Base-by-base conservation (phyloP, 2,113 vertebrate species). In the Phyllostomus discolor region DNA sequence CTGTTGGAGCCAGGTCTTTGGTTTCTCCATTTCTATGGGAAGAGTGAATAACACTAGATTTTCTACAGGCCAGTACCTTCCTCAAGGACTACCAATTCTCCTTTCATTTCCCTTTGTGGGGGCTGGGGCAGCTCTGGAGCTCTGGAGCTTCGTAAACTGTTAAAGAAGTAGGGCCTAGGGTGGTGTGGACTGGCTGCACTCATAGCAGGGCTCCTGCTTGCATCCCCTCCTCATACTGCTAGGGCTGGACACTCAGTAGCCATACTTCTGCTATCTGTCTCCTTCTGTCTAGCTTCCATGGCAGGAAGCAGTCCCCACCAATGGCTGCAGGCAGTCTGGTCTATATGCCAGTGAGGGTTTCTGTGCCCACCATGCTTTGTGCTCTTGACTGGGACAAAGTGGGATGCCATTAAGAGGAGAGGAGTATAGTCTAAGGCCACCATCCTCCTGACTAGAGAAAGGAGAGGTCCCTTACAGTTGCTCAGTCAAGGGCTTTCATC, bases 41-140 rank as follows among this genome's bases (percentile, higher is more conserved):
- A 73, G 88, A 83, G 43, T 76, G 72, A 54, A 46, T 81, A 38
- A 43, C 41, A 26, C 31, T 73, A 19, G 87, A 16, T 91, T 91
- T 92, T 97, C 82, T 93, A 82, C n/a, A 95, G 93, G 83, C 79
- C 85, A 81, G 73, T 92, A 46, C 46, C 16, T 31, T 57, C 57
- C n/a, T 93, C 57, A 57, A 41, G 85, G 76, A 78, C 70, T 72
- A 96, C 76, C 33, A 7, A 2, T 54, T 6, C 46, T 48, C 24
- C 10, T 66, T 73, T 62, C 64, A 6, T 67, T 41, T 35, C 64
- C 24, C 38, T 52, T 4, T 22, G 24, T 14, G 20, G 76, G 35
- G 72, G 64, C 54, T 4, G 38, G 50, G 81, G 80, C 83, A 54
- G 50, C 67, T 67, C 76, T 76, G 38, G 38, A 41, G 38, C 46